Conservation (phyloP, 1,140 invertebrate species). For the Ceratina australensis region DNA sequence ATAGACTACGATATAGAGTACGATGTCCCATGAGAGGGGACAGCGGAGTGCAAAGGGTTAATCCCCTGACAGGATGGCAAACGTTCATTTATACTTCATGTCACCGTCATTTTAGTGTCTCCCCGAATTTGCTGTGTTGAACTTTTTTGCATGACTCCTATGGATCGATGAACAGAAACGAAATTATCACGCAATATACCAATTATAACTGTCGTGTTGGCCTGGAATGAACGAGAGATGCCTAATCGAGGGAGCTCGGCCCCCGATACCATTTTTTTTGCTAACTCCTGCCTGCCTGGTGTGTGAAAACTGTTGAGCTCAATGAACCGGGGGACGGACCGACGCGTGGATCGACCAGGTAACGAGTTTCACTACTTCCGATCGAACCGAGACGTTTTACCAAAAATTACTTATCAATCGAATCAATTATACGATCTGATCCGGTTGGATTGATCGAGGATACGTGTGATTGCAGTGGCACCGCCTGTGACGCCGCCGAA, state of each 20-base stretch:
- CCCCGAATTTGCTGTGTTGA: constrained; percentile 55
- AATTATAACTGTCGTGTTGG: constrained; percentile 52
- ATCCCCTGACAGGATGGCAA: no score
- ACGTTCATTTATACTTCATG: constrained; percentile 8
- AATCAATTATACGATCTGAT: no score
- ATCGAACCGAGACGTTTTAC: no score
- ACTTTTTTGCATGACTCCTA: constrained; percentile 57
- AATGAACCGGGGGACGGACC: neutral
- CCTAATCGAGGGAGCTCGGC: constrained; percentile 48
- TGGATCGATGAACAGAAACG: constrained; percentile 21
- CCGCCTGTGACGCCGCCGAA: constrained; percentile 60
- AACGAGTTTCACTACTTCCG: constrained; percentile 27
- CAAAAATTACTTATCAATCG: no score
- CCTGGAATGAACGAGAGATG: constrained; percentile 48
- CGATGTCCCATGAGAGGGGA: no score
- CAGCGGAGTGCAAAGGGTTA: no score
- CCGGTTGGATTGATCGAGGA: constrained; percentile 43
- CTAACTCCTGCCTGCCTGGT: constrained; percentile 67
- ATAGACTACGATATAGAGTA: no score
- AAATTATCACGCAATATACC: constrained; percentile 27
- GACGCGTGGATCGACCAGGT: constrained; percentile 47
- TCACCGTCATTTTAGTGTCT: constrained; percentile 38
- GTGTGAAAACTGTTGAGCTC: constrained; percentile 62
- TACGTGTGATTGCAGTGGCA: constrained; percentile 63
- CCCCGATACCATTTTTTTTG: constrained; percentile 53